Base-by-base conservation (phyloP, 2,797 vertebrate species). In the Phataginus tetradactyla region DNA sequence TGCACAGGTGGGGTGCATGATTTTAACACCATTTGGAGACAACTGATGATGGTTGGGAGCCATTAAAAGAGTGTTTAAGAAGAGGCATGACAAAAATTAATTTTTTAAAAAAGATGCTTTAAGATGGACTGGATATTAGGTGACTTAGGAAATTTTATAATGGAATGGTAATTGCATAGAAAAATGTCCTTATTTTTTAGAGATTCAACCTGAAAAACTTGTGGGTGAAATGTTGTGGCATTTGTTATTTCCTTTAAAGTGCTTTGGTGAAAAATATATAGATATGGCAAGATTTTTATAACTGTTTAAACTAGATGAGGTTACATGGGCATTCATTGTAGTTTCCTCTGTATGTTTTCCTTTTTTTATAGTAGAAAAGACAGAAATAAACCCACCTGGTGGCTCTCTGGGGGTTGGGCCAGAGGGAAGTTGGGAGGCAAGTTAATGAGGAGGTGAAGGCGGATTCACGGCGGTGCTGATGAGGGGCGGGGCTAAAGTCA, bases 201-300 rank as follows among this genome's bases (percentile, higher is more conserved):
- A 87, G n/a, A 74, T 17, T 75, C 9, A 21, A 34, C 21, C 39
- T 83, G 83, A 95, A 79, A 83, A 89, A 79, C 72, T 80, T 29
- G 27, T 37, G 45, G 5, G 32, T 86, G 72, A 66, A 86, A 72
- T 77, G 45, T 23, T 69, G n/a, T 55, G 23, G 20, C 89, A 12
- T 85, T 71, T 37, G 15, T 75, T 74, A 90, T 85, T 89, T 93
- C 61, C 21, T 96, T 91, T 87, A 49, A 81, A 93, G 49, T 87
- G 25, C 18, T 71, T 61, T 64, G 53, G 25, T 88, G 63, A 69
- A 37, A 80, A 57, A 29, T 17, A 69, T 45, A 27, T 51, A 7
- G 37, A 78, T 63, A 34, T 23, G 18, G 21, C 49, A 81, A 89
- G 88, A 63, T 59, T 29, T 84, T 71, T 66, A 20, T 49, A n/a